Base-by-base conservation (phyloP, 2,797 vertebrate species). In the Ctenopoma multispine region DNA sequence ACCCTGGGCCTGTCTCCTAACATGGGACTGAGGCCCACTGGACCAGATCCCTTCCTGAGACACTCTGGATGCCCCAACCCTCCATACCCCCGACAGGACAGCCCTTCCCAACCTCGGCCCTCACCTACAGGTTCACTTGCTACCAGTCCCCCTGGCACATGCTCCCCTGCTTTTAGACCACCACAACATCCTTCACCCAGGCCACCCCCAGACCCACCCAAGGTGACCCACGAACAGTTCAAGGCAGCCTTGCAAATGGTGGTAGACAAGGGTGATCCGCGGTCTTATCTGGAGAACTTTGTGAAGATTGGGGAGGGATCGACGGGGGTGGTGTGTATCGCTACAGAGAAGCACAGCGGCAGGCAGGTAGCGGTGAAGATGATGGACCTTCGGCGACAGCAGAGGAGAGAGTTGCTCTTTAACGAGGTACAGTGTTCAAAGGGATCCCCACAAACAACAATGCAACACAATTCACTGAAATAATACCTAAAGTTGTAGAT, bases 181-280 rank as follows among this genome's bases (percentile, higher is more conserved):
- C 92, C 95, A 38, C 96, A 94, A 74, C 94, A 97, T 83, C 89
- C 94, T 0, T 93, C 91, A 0, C 93, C 91, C 29, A 95, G 96
- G 71, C 91, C 90, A 0, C 85, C 93, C 0, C 97, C 97, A 1
- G 97, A 99, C 88, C 95, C 96, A 0, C 95, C 94, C 3, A 94
- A 98, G 13, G 98, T 99, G 76, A 99, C 97, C 0, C 98, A 99
- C 0, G 97, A 99, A 86, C 97, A 99, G 90, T 99, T 99, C 88
- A 99, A 98, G 87, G 97, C 96, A 0, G 98, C 98, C 0, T 94
- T 99, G 59, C 95, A 98, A 92, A 99, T 98, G 96, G 98, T 99
- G 34, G 98, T 99, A 21, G 97, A 99, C 87, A 97, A 97, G 79
- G 97, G 97, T 0, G 97, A 99, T 66, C 98, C 98, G 0, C 93